Evolutionary conservation across 2,113 vertebrate species (phyloP).

Genomic region (Vidua macroura): DNA sequence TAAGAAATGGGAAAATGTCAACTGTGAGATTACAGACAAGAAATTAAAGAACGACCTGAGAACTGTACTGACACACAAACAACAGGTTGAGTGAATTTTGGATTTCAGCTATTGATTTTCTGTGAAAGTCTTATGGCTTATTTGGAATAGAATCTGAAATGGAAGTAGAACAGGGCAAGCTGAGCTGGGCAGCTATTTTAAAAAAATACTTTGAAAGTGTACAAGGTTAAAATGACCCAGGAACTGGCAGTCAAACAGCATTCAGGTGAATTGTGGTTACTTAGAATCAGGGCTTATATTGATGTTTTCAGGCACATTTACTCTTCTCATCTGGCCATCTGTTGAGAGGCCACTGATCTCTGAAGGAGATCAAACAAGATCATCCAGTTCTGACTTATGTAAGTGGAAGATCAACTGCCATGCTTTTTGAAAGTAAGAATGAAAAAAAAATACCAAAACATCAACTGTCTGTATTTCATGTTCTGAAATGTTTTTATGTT

Average conservation of each 20-base stretch:
- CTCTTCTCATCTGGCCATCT: background rate
- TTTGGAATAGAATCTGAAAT: background rate
- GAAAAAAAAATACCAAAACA: background rate
- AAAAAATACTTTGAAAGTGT: background rate
- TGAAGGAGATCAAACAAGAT: background rate
- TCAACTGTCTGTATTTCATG: background rate
- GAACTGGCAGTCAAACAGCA: background rate
- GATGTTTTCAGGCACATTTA: background rate
- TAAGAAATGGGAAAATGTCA: background rate
- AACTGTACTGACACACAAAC: background rate
- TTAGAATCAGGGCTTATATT: background rate
- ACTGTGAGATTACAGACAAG: background rate
- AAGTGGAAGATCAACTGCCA: background rate
- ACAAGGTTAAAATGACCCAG: background rate
- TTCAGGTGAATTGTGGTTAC: background rate
- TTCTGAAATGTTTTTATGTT: background rate
- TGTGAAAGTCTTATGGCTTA: background rate
- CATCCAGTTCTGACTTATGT: background rate
- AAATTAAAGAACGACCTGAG: background rate
- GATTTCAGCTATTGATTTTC: background rate
- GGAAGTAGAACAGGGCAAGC: background rate
- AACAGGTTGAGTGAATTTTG: background rate
- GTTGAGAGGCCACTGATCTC: background rate
- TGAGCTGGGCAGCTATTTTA: background rate
- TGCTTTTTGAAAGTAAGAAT: background rate